A percentile compares a stretch with the other conserved stretches of the same genome.
Evolutionary conservation across 2,888 invertebrate species (phyloP).

Genomic region (Caenorhabditis auriculariae): DNA sequence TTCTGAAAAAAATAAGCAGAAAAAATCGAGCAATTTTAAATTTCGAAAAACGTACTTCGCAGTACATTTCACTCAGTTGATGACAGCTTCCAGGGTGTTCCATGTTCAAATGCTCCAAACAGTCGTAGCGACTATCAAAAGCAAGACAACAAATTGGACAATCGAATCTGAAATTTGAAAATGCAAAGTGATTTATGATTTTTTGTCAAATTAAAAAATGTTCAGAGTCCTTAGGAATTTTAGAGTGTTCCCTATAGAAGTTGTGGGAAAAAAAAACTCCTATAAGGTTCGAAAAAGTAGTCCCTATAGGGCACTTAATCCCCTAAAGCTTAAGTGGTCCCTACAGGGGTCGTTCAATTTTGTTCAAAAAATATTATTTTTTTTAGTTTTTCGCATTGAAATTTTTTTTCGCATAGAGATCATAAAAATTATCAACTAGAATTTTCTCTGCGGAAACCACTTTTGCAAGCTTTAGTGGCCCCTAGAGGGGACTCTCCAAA

Average conservation of each 20-base stretch:
- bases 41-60: slow-evolving; percentile 42
- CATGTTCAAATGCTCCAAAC: slow-evolving; percentile 45
- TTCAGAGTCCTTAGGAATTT: neutral
- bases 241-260: too few species aligned
- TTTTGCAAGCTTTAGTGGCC: too few species aligned
- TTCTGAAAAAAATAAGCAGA: too few species aligned
- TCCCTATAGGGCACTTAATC: neutral
- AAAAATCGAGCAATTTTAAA: neutral
- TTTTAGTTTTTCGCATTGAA: too few species aligned
- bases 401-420: too few species aligned
- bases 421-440: neutral
- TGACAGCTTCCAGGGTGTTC: slow-evolving; percentile 47
- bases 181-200: too few species aligned
- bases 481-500: too few species aligned
- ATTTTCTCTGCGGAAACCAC: neutral
- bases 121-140: slow-evolving; percentile 57
- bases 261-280: too few species aligned
- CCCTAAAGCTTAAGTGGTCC: too few species aligned
- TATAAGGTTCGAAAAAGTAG: too few species aligned
- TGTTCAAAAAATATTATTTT: too few species aligned
- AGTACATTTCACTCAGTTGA: slow-evolving; percentile 53
- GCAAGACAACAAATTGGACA: slow-evolving; percentile 58
- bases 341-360: too few species aligned
- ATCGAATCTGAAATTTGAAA: slow-evolving; percentile 52
- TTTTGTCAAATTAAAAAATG: neutral